A percentile compares a stretch with the other conserved stretches of the same genome.
These are phyloP conservation scores for Drosophila busckii DNA, from an alignment of 1,140 invertebrate genomes.

Conservation along the genomic window DNA sequence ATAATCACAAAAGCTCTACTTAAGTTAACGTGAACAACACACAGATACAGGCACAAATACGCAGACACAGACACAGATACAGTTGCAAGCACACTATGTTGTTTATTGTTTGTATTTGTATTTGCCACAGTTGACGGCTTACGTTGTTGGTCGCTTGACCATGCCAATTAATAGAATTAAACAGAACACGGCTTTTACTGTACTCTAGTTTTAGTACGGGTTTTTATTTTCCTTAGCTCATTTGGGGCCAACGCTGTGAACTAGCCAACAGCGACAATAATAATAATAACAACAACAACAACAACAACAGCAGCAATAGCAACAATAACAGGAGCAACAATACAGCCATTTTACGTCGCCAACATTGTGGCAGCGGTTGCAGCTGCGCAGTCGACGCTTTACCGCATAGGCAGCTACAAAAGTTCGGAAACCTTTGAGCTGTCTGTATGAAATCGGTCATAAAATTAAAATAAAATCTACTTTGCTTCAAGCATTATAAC, in stretches of 20 bases:
- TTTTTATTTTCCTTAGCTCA: slow-evolving; percentile 37
- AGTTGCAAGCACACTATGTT: background rate
- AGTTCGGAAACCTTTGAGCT: no score
- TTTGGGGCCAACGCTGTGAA: slow-evolving; percentile 33
- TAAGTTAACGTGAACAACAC: background rate
- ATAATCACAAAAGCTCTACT: background rate
- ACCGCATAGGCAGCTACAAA: background rate
- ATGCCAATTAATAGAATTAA: slow-evolving; percentile 58
- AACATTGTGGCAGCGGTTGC: slow-evolving; percentile 12
- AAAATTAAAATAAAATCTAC: no score
- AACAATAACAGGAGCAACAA: slow-evolving; percentile 7
- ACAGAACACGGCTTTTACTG: slow-evolving; percentile 54
- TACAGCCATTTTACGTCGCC: slow-evolving; percentile 36
- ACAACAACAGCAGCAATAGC: slow-evolving; percentile 7
- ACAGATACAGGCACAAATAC: background rate
- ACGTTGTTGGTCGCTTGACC: slow-evolving; percentile 25
- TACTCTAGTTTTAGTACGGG: slow-evolving; percentile 49
- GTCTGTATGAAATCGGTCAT: background rate
- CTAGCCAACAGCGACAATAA: slow-evolving; percentile 30
- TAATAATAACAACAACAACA: slow-evolving; percentile 1
- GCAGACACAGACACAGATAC: no score
- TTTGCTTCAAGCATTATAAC: no score
- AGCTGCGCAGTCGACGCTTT: slow-evolving; percentile 12
- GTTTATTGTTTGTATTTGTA: slow-evolving; percentile 1
- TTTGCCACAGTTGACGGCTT: slow-evolving; percentile 42